Evolutionary conservation across 2,888 invertebrate species (phyloP).

Genomic region (Drosophila antonietae): DNA sequence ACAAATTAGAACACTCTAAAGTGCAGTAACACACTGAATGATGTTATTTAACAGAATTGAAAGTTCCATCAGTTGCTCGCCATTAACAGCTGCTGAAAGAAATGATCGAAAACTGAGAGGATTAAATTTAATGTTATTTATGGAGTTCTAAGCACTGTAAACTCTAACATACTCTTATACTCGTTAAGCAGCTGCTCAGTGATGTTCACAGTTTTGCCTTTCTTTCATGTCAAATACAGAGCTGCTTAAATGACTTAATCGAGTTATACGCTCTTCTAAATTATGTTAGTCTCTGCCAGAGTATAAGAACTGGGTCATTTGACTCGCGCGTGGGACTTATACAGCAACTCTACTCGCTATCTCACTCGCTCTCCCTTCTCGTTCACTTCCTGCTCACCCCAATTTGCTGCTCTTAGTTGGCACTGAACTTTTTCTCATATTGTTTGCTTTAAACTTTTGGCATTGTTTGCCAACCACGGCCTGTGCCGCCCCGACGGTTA

Average conservation of each 20-base stretch:
- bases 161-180: constrained; percentile 8
- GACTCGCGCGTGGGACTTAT: constrained; percentile 22
- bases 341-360: neutral
- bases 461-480: constrained; percentile 41
- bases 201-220: neutral
- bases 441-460: constrained; percentile 54
- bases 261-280: constrained; percentile 5
- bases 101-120: neutral
- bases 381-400: constrained; percentile 2
- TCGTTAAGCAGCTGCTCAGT: neutral
- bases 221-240: neutral
- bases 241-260: constrained; percentile 14
- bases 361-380: neutral
- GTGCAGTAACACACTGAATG: too few relatives aligned
- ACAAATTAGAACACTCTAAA: neutral
- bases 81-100: neutral
- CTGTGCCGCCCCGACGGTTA: constrained; percentile 14
- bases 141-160: neutral
- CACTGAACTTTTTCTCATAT: constrained; percentile 35
- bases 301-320: constrained; percentile 31
- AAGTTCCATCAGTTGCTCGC: neutral
- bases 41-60: neutral
- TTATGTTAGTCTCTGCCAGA: constrained; percentile 7
- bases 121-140: neutral
- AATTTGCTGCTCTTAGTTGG: constrained; percentile 28